A percentile compares a stretch with the other conserved stretches of the same genome.
These are phyloP conservation scores for Rhinolophus sinicus DNA, from an alignment of 2,113 vertebrate genomes.

Conservation along the genomic window DNA sequence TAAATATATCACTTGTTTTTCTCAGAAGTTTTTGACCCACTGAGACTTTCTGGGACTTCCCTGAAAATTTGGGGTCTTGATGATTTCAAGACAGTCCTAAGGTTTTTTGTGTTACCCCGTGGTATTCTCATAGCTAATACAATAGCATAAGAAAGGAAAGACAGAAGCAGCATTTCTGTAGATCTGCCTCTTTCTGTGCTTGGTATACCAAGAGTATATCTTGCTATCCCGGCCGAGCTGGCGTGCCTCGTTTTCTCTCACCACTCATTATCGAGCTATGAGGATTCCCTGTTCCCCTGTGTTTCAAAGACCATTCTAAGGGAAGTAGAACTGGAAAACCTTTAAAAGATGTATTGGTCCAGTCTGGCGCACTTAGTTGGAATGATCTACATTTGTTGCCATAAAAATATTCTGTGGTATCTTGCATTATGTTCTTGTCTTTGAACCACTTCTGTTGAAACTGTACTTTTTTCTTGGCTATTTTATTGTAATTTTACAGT, in stretches of 20 bases:
- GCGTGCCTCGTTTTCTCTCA: neutral
- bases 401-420: conserved; percentile 6
- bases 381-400: conserved; percentile 18
- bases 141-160: neutral
- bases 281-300: neutral
- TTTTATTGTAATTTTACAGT: conserved; percentile 43
- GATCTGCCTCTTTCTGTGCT: neutral
- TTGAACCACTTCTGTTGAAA: conserved; percentile 39
- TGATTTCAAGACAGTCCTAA: neutral
- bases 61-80: neutral
- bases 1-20: neutral
- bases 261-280: neutral
- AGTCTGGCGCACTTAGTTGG: conserved; percentile 33
- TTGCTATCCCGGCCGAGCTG: neutral
- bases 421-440: neutral
- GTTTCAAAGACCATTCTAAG: neutral
- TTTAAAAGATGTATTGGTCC: neutral
- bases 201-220: neutral
- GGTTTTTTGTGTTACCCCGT: neutral
- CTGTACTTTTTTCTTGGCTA: conserved; percentile 2
- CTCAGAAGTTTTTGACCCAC: neutral
- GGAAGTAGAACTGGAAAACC: neutral
- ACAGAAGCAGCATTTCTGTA: neutral
- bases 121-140: neutral
- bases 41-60: neutral